A percentile compares a stretch with the other conserved stretches of the same genome.
These are phyloP conservation scores for Antheraea mylitta DNA, from an alignment of 1,140 invertebrate species.

Conservation along the genomic window DNA sequence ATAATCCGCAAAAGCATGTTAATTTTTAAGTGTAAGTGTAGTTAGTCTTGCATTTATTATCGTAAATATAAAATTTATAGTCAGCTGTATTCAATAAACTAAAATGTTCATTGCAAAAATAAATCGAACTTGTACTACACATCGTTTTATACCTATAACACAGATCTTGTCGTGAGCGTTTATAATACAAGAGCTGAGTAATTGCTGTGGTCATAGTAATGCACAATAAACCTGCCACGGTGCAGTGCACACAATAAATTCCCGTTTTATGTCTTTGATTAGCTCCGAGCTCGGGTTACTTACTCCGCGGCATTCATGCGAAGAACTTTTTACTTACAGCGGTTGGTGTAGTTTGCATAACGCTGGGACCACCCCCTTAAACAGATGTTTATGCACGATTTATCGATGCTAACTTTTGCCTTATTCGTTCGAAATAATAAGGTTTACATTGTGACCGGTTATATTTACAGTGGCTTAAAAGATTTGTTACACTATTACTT, in stretches of 20 bases:
- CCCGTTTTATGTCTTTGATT: conserved; percentile 73
- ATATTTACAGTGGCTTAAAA: not conserved
- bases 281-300: conserved; percentile 51
- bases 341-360: not conserved
- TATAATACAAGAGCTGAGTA: conserved; percentile 61
- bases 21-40: too few species aligned
- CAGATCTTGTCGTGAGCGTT: conserved; percentile 24
- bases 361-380: not conserved
- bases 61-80: too few species aligned
- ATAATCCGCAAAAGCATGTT: too few species aligned
- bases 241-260: conserved; percentile 72
- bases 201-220: conserved; percentile 53
- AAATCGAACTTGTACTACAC: not conserved
- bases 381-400: not conserved
- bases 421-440: conserved; percentile 3
- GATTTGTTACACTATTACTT: conserved; percentile 1
- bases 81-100: not conserved
- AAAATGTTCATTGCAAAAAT: not conserved
- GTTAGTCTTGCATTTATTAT: too few species aligned
- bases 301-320: conserved; percentile 38
- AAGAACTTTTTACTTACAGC: not conserved
- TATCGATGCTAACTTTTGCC: conserved; percentile 1
- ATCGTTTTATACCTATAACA: not conserved
- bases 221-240: conserved; percentile 69
- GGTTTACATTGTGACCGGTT: not conserved